A percentile compares a stretch with the other conserved stretches of the same genome.
Evolutionary conservation across 2,113 vertebrate genomes (phyloP).

Genomic region (Nycticryphes semicollaris): DNA sequence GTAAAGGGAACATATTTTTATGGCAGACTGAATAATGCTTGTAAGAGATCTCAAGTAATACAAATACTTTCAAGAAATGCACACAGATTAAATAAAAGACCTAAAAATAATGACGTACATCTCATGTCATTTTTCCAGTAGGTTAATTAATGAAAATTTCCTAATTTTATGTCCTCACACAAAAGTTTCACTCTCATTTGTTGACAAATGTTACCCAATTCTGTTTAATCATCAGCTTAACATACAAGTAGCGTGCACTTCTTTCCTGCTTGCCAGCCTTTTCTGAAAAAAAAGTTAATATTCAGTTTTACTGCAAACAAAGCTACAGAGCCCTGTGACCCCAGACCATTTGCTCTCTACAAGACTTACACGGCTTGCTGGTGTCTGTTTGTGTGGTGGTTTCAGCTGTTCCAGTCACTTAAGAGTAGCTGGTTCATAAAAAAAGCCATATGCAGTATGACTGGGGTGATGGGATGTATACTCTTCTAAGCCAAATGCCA

Average conservation of each 20-base stretch:
- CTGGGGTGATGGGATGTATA: background rate
- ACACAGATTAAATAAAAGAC: background rate
- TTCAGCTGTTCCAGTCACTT: background rate
- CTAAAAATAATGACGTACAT: background rate
- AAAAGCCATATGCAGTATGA: background rate
- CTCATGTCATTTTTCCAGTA: background rate
- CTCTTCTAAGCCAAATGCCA: background rate
- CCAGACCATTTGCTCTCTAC: background rate
- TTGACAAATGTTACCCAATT: constrained; percentile 54
- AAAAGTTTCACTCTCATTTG: constrained; percentile 23
- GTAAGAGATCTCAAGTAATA: background rate
- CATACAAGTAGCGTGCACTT: background rate
- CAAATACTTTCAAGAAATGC: background rate
- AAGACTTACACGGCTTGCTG: background rate
- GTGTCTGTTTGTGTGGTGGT: background rate
- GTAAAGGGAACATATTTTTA: background rate
- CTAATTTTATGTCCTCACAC: background rate
- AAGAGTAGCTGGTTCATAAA: background rate
- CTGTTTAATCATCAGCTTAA: constrained; percentile 32
- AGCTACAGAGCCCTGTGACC: background rate
- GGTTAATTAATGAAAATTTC: background rate
- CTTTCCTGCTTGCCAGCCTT: background rate
- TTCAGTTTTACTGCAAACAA: constrained; percentile 48
- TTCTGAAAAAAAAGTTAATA: constrained; percentile 8
- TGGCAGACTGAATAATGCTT: background rate